Evolutionary conservation across 2,888 invertebrate species (phyloP).

Genomic region (Teleogryllus oceanicus): DNA sequence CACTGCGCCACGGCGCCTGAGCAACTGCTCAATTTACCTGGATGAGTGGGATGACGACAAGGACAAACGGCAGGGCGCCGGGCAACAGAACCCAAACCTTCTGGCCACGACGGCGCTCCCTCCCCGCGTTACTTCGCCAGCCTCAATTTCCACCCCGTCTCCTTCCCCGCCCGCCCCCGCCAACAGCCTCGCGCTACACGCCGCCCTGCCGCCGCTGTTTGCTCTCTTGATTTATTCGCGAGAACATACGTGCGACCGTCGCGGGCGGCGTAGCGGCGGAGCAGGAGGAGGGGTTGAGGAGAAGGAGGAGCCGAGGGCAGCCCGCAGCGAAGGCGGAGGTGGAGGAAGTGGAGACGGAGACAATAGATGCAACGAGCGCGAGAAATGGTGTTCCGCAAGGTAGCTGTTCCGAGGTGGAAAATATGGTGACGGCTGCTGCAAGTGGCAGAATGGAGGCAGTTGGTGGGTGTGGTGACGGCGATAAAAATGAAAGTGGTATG

Average conservation of each 20-base stretch:
- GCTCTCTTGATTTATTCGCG: conserved; percentile 4
- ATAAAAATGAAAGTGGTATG: no score
- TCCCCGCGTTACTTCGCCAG: not conserved
- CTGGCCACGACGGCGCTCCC: not conserved
- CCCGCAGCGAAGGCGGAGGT: no score
- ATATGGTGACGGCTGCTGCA: no score
- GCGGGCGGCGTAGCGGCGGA: not conserved
- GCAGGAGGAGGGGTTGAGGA: no score
- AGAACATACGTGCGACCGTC: not conserved
- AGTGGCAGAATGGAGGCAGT: no score
- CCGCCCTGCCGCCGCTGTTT: not conserved
- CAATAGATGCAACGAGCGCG: no score
- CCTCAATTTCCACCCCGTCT: not conserved
- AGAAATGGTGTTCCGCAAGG: no score
- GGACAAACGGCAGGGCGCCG: not conserved
- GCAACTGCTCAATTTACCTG: conserved; percentile 10
- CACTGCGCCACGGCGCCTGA: not conserved
- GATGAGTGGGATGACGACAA: conserved; percentile 18
- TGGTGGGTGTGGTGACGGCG: no score
- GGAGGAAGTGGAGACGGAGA: no score
- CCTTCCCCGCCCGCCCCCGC: not conserved
- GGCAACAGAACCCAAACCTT: conserved; percentile 10
- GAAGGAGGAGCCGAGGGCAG: no score
- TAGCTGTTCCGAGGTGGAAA: no score
- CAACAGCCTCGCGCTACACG: not conserved